Percentiles rank a stretch among this genome's conserved stretches.
Evolutionary conservation across 2,797 vertebrate genomes (phyloP).

Genomic region (Nannoperca australis): DNA sequence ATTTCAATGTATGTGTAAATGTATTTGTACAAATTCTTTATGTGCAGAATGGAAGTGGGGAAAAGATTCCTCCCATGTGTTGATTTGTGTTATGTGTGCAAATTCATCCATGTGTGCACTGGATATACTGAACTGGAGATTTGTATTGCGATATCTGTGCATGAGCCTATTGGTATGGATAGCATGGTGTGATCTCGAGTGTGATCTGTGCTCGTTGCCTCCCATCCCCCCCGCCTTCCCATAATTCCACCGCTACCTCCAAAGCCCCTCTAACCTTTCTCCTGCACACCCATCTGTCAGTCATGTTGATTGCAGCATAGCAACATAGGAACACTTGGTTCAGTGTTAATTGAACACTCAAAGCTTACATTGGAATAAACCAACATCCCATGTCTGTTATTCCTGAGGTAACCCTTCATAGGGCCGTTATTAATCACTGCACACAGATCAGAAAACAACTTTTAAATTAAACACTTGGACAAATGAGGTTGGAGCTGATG

Average conservation of each 20-base stretch:
- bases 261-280: constrained; percentile 78
- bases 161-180: constrained; percentile 72
- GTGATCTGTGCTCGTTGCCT: constrained; percentile 57
- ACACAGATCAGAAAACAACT: constrained; percentile 49
- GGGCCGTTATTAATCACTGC: constrained; percentile 65
- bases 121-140: constrained; percentile 48
- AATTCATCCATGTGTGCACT: constrained; percentile 44
- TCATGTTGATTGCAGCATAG: constrained; percentile 72
- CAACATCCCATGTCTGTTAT: constrained; percentile 62
- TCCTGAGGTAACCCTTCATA: constrained; percentile 54
- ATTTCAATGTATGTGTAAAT: constrained; percentile 40
- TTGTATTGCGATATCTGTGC: constrained; percentile 44
- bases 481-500: constrained; percentile 34
- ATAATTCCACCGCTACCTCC: constrained; percentile 65
- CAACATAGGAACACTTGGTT: constrained; percentile 65
- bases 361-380: constrained; percentile 64
- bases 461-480: constrained; percentile 45
- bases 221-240: constrained; percentile 34
- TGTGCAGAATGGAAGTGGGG: constrained; percentile 4
- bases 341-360: constrained; percentile 71
- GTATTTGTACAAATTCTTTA: constrained; percentile 30
- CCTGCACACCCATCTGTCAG: constrained; percentile 73
- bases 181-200: constrained; percentile 57
- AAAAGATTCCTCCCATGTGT: constrained; percentile 34
- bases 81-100: constrained; percentile 48